Base-by-base conservation (phyloP, 64 coral and sea anemone species). In the Porites lutea region DNA sequence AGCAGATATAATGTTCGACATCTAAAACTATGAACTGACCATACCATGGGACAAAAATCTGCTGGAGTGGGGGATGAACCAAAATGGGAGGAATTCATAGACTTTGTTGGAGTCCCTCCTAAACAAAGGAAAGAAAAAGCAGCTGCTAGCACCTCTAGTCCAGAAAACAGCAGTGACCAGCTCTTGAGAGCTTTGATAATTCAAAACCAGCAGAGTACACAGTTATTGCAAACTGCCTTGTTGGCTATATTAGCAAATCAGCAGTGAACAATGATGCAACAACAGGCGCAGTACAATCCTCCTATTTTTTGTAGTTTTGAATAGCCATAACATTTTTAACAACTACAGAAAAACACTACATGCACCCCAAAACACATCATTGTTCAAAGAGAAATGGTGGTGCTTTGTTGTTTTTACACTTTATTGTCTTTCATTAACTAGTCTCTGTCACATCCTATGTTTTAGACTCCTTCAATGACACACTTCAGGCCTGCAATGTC, bases 131-230 rank as follows among this genome's bases (percentile, higher is more conserved):
- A 61, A 63, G 79, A 82, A 61, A 82, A 59, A 62, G 16, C 79
- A 82, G 50, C 79, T 82, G n/a, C n/a, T n/a, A n/a, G n/a, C n/a
- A 59, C 10, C 22, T 52, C 55, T 4, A 82, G 79, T 59, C 79
- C 52, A 82, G 54, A 62, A 82, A 82, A 15, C 79, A 82, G 55
- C 64, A 48, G 61, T 48, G 83, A 86, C 51, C 61, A 86, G 8
- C 83, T 86, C n/a, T 86, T 86, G 60, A 86, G 69, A 46, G 83
- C 83, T 5, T 52, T 87, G 65, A 87, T 72, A 10, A 72, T 87
- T 16, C 65, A 87, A 72, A 87, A 87, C 52, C 83, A 87, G 62
- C 43, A 6, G 19, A 71, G 19, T 47, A 82, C 79, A 44, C 55
- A 82, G 64, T 55, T 82, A 27, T 82, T 82, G 46, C 79, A 82